A percentile compares a stretch with the other conserved stretches of the same genome.
These are phyloP conservation scores for Bos taurus DNA, from an alignment of 2,113 vertebrate species.

Conservation along the genomic window DNA sequence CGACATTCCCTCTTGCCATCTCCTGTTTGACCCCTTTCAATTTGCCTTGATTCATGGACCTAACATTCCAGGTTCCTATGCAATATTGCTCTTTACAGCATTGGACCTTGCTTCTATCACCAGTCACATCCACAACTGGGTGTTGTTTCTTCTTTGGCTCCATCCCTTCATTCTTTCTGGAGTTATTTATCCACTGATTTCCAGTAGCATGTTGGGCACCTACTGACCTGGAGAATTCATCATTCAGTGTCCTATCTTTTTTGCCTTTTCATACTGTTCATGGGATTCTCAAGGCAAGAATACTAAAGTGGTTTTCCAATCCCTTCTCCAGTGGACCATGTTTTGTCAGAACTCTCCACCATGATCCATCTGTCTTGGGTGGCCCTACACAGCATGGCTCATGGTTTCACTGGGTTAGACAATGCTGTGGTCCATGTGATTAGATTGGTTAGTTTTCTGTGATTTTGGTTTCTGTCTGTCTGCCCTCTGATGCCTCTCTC, in stretches of 20 bases:
- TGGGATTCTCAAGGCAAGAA: not conserved
- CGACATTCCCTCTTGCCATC: not conserved
- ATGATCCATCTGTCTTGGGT: not conserved
- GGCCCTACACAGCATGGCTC: not conserved
- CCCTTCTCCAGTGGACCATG: not conserved
- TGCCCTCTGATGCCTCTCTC: not conserved
- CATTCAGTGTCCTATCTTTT: not conserved
- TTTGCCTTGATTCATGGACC: not conserved
- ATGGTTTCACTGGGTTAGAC: not conserved
- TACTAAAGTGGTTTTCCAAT: not conserved
- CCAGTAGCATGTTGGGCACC: not conserved
- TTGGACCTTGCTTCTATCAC: not conserved
- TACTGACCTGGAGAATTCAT: not conserved
- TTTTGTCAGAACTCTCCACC: not conserved
- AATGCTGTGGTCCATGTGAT: not conserved
- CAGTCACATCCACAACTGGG: not conserved
- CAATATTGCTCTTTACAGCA: not conserved
- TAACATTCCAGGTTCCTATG: not conserved
- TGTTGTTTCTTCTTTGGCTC: not conserved
- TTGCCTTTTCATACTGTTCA: not conserved
- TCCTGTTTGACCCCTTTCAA: not conserved
- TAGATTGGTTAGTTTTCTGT: not conserved
- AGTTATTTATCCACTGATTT: not conserved
- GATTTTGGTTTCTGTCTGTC: not conserved
- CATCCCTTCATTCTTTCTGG: not conserved